A percentile compares a stretch with the other conserved stretches of the same genome.
Evolutionary conservation across 2,113 vertebrate genomes (phyloP).

Genomic region (Calidris pugnax): DNA sequence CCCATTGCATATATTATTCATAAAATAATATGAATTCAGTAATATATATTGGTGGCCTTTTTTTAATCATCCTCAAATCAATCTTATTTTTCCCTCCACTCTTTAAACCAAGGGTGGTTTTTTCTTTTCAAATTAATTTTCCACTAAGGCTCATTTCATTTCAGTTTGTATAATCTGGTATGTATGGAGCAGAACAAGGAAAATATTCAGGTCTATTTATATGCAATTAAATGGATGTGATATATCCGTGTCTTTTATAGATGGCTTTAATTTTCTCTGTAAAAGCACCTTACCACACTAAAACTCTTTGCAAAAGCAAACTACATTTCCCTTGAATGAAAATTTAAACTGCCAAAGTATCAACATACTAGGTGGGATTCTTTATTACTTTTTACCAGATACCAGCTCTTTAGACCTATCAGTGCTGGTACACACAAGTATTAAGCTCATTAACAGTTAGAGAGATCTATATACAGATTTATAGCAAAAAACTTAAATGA

Average conservation of each 20-base stretch:
- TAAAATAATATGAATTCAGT: conserved; percentile 11
- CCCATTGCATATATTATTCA: conserved; percentile 48
- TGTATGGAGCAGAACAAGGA: background rate
- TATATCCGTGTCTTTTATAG: conserved; percentile 24
- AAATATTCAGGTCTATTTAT: conserved; percentile 2
- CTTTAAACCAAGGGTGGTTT: background rate
- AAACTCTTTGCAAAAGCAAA: background rate
- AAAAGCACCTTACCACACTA: background rate
- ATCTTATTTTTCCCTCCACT: background rate
- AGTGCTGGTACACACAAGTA: background rate
- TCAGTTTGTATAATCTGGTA: background rate
- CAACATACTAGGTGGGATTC: background rate
- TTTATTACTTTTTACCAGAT: background rate
- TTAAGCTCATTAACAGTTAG: background rate
- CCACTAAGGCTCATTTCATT: background rate
- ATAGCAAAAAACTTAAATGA: background rate
- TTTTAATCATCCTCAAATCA: background rate
- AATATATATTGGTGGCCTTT: background rate
- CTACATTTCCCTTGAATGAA: background rate
- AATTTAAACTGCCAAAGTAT: background rate
- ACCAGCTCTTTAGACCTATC: background rate
- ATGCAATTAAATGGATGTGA: conserved; percentile 14
- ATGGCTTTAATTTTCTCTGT: conserved; percentile 51
- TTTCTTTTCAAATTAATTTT: conserved; percentile 40
- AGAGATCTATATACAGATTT: background rate